phyloP scores from a whole-genome alignment of 1,140 invertebrate species.

The Orussus abietinus region DNA sequence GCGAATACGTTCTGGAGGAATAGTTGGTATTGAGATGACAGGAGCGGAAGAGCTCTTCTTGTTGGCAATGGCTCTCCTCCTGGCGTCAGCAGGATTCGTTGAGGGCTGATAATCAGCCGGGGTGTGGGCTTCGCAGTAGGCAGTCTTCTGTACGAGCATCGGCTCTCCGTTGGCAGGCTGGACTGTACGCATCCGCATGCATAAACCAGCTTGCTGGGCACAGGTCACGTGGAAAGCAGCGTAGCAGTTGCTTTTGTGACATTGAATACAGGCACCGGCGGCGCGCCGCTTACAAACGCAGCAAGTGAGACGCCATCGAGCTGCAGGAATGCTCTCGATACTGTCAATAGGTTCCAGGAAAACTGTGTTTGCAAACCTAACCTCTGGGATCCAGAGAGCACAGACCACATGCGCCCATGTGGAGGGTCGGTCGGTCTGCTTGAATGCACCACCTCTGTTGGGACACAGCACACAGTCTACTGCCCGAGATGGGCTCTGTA shows the following conservation, averaged over 20 bases:
- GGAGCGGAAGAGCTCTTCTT: slow-evolving; percentile 87
- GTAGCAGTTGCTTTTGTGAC: slow-evolving; percentile 94
- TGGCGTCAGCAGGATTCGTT: slow-evolving; percentile 48
- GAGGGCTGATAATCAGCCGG: slow-evolving; percentile 67
- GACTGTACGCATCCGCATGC: slow-evolving; percentile 95
- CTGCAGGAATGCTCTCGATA: slow-evolving; percentile 91
- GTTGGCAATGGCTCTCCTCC: slow-evolving; percentile 64
- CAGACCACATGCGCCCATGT: slow-evolving; percentile 99
- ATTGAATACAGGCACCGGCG: slow-evolving; percentile 96
- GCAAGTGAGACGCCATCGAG: slow-evolving; percentile 91
- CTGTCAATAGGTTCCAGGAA: slow-evolving; percentile 98
- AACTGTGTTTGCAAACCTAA: slow-evolving; percentile 90
- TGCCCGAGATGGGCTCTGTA: slow-evolving; percentile 91
- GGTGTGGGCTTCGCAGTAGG: slow-evolving; percentile 92
- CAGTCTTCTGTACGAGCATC: slow-evolving; percentile 88
- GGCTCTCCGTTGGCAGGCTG: slow-evolving; percentile 67
- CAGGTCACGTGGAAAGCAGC: slow-evolving; percentile 98
- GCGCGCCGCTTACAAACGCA: slow-evolving; percentile 94
- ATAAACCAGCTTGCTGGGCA: slow-evolving; percentile 91
- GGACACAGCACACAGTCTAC: slow-evolving; percentile 97
- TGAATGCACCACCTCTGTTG: slow-evolving; percentile 97
- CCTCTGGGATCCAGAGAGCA: slow-evolving; percentile 97
- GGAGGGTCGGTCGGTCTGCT: slow-evolving; percentile 89
- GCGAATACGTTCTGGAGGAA: slow-evolving; percentile 82
- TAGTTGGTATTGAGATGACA: slow-evolving; percentile 89